Evolutionary conservation across 2,113 vertebrate species (phyloP).

Genomic region (Anolis carolinensis): DNA sequence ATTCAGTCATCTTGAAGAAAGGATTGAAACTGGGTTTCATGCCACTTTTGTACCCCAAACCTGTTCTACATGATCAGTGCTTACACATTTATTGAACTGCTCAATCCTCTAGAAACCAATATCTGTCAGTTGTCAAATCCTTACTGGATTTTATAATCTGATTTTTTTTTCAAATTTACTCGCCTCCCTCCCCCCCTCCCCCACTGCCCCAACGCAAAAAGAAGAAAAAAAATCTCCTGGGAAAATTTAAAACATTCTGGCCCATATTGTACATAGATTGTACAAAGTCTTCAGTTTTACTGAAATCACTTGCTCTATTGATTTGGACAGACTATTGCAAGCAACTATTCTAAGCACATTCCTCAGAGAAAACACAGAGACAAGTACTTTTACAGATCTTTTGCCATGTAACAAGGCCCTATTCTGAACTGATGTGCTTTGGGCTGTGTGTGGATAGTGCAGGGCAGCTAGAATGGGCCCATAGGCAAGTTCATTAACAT

Average conservation of each 20-base stretch:
- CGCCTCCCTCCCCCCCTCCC: no score
- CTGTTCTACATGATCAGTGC: background rate
- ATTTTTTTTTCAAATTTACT: background rate
- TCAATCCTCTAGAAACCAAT: background rate
- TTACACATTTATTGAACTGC: background rate
- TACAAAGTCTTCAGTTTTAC: background rate
- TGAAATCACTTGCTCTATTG: background rate
- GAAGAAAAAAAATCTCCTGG: background rate
- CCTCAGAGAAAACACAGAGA: background rate
- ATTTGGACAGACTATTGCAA: background rate
- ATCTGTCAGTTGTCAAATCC: background rate
- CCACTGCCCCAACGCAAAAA: no score
- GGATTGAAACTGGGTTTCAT: conserved; percentile 15
- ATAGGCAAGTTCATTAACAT: background rate
- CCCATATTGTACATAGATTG: background rate
- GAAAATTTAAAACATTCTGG: background rate
- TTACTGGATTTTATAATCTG: background rate
- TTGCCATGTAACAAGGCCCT: background rate
- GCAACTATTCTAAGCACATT: background rate
- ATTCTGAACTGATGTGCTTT: no score
- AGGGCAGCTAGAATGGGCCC: no score
- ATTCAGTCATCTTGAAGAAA: background rate
- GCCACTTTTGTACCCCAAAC: background rate
- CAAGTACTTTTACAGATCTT: no score
- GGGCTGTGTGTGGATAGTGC: no score